Percentiles rank a stretch among this genome's conserved stretches.
phyloP scores from a whole-genome alignment of 2,797 vertebrate genomes.

The Ctenosaura bakeri region DNA sequence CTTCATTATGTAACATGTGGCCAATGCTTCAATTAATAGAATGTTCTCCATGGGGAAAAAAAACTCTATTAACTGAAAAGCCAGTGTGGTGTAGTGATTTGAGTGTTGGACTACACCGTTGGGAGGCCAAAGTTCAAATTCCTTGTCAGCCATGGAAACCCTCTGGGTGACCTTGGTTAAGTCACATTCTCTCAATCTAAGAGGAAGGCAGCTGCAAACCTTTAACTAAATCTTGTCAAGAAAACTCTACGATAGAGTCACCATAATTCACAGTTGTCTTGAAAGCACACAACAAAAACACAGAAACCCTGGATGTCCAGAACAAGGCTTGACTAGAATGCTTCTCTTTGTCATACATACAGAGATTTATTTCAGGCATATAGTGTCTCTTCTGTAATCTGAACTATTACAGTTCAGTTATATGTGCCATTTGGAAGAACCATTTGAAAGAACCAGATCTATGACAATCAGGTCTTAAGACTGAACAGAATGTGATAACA shows the following conservation, averaged over 20 bases:
- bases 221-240: background rate
- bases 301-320: background rate
- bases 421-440: background rate
- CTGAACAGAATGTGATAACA: background rate
- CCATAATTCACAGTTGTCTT: too few species aligned
- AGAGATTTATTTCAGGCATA: background rate
- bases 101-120: too few species aligned
- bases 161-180: too few species aligned
- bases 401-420: background rate
- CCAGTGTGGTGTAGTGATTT: too few species aligned
- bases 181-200: too few species aligned
- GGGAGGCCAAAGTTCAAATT: too few species aligned
- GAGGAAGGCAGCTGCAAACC: background rate
- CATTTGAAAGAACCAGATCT: background rate
- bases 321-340: background rate
- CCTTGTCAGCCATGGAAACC: too few species aligned
- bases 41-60: background rate
- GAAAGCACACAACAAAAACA: background rate
- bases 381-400: background rate
- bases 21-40: background rate
- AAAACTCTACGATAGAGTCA: background rate
- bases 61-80: too few species aligned
- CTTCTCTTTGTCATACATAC: background rate
- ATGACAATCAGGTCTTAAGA: background rate
- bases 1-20: background rate